Percentiles rank a stretch among this genome's conserved stretches.
Evolutionary conservation across 1,140 invertebrate species (phyloP).

Genomic region (Atta colombica): DNA sequence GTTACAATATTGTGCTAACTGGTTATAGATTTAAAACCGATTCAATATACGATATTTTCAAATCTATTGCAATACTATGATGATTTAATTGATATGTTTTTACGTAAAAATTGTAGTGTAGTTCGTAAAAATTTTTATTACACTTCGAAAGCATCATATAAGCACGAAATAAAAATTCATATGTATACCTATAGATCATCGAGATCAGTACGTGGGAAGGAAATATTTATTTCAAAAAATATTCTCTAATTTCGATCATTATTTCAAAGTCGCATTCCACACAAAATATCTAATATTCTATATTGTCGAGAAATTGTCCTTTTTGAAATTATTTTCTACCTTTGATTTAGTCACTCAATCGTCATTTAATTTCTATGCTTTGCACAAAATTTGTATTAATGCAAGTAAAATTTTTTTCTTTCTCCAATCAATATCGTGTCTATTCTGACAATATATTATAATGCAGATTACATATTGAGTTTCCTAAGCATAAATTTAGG

Average conservation of each 20-base stretch:
- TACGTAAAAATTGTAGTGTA: neutral
- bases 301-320: neutral
- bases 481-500: neutral
- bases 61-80: conserved; percentile 21
- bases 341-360: neutral
- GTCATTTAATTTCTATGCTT: neutral
- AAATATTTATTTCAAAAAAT: neutral
- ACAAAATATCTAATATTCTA: neutral
- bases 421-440: neutral
- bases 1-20: conserved; percentile 36
- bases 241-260: conserved; percentile 11
- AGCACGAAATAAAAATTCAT: conserved; percentile 39
- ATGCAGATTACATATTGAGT: neutral
- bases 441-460: neutral
- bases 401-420: neutral
- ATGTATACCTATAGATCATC: neutral
- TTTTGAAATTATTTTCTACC: neutral
- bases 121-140: neutral
- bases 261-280: neutral
- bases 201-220: neutral
- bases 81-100: conserved; percentile 35
- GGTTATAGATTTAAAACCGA: conserved; percentile 18
- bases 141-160: neutral
- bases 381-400: neutral
- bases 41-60: neutral